Conservation (phyloP, 2,888 invertebrate genomes). For the Pterostichus madidus region DNA sequence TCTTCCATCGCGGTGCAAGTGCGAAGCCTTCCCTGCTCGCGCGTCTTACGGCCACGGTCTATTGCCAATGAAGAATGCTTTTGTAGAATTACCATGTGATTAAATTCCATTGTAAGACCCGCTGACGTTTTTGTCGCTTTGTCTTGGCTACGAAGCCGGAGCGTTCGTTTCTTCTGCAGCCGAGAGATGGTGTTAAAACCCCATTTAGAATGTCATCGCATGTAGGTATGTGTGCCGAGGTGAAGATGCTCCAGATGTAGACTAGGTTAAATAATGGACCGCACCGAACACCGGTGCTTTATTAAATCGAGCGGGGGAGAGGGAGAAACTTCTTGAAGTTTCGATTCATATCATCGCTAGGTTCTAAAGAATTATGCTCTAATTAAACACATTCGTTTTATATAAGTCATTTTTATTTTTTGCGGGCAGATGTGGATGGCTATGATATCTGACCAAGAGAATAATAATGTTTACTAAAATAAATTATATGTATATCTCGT, state of each 20-base stretch:
- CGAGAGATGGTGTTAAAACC: slow-evolving; percentile 34
- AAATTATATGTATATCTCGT: too few species aligned
- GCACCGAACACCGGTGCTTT: background rate
- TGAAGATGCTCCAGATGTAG: too few species aligned
- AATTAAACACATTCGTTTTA: too few species aligned
- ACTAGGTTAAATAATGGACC: background rate
- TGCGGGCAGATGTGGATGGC: too few species aligned
- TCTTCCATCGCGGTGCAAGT: slow-evolving; percentile 19
- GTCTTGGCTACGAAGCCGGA: slow-evolving; percentile 6
- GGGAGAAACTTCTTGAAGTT: too few species aligned
- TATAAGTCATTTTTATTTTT: too few species aligned
- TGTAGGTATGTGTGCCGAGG: slow-evolving; percentile 31
- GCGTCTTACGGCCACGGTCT: slow-evolving; percentile 33
- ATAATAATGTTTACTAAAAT: too few species aligned
- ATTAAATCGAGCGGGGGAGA: background rate
- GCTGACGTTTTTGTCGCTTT: slow-evolving; percentile 60
- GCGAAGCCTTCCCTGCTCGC: background rate
- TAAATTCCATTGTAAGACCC: slow-evolving; percentile 55
- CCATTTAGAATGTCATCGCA: slow-evolving; percentile 45
- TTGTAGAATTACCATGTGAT: slow-evolving; percentile 64
- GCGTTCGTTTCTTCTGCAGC: background rate
- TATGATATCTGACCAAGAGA: too few species aligned
- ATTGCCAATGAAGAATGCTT: slow-evolving; percentile 63
- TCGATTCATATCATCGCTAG: too few species aligned
- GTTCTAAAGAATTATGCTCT: too few species aligned